phyloP scores from a whole-genome alignment of 2,888 invertebrate species.

The Eugnorisma glareosa region DNA sequence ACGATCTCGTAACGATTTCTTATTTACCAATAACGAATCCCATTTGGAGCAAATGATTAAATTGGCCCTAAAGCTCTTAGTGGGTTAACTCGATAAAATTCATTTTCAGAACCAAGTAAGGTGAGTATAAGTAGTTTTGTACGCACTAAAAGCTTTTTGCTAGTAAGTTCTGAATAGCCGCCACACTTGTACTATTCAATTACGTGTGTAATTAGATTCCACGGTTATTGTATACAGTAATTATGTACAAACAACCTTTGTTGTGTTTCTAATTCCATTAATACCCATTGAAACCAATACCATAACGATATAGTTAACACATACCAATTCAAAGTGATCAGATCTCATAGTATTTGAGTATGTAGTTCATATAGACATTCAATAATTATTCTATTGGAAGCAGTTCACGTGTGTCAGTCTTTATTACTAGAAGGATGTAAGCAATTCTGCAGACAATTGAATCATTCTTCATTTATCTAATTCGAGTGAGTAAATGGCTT shows the following conservation, averaged over 20 bases:
- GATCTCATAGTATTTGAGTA: constrained; percentile 3
- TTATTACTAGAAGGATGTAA: constrained; percentile 81
- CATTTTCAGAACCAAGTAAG: constrained; percentile 77
- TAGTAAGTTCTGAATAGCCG: constrained; percentile 72
- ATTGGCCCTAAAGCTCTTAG: constrained; percentile 78
- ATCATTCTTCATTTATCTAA: constrained; percentile 75
- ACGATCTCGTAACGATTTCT: constrained; percentile 39
- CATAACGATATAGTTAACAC: constrained; percentile 26
- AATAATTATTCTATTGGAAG: constrained; percentile 72
- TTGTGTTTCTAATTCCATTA: constrained; percentile 8
- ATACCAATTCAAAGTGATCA: constrained; percentile 20
- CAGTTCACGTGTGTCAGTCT: constrained; percentile 75
- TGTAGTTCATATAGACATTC: constrained; percentile 29
- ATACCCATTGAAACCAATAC: constrained; percentile 39
- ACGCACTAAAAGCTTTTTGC: constrained; percentile 81
- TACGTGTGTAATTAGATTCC: constrained; percentile 74
- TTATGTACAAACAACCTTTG: constrained; percentile 40
- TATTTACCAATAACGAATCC: constrained; percentile 65
- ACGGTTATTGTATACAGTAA: constrained; percentile 49
- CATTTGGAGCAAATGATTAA: constrained; percentile 77
- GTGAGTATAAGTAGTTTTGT: constrained; percentile 79
- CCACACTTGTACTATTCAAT: constrained; percentile 76
- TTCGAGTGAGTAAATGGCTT: constrained; percentile 66
- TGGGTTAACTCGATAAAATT: constrained; percentile 81
- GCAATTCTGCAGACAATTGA: constrained; percentile 80